These are phyloP conservation scores for Budorcas taxicolor DNA, from an alignment of 2,113 vertebrate genomes.

Conservation along the genomic window DNA sequence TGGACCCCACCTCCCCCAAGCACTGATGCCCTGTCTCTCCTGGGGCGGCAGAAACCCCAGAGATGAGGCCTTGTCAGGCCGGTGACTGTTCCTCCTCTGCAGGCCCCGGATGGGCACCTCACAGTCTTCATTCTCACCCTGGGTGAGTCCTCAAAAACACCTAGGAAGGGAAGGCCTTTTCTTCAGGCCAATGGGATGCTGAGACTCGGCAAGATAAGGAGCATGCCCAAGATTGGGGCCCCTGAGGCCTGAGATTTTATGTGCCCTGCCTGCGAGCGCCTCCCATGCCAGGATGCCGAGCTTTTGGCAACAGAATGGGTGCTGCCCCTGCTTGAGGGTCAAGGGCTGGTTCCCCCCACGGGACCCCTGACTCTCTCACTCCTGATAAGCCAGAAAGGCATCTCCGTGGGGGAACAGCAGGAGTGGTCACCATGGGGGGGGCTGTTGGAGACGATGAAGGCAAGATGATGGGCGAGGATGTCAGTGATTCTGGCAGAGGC, in stretches of 20 bases:
- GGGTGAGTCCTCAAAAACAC: no score
- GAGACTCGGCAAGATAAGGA: background rate
- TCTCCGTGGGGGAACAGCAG: background rate
- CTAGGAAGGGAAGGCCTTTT: background rate
- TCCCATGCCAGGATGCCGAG: accelerated
- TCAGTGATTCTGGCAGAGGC: background rate
- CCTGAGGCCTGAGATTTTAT: background rate
- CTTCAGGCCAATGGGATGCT: accelerated
- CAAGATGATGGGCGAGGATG: accelerated
- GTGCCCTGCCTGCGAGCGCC: background rate
- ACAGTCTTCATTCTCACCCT: background rate
- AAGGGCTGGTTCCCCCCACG: accelerated
- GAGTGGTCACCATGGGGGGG: background rate
- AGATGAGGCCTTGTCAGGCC: background rate
- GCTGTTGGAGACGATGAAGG: background rate
- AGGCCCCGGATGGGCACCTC: background rate
- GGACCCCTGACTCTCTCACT: background rate
- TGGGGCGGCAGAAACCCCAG: background rate
- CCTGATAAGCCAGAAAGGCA: background rate
- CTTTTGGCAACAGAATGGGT: background rate
- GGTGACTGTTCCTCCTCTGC: background rate
- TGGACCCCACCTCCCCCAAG: accelerated
- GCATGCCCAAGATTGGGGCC: accelerated
- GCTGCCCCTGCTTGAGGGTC: background rate
- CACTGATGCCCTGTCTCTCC: background rate